Evolutionary conservation across 2,888 invertebrate species (phyloP).

Genomic region (Cartodere bifasciata): DNA sequence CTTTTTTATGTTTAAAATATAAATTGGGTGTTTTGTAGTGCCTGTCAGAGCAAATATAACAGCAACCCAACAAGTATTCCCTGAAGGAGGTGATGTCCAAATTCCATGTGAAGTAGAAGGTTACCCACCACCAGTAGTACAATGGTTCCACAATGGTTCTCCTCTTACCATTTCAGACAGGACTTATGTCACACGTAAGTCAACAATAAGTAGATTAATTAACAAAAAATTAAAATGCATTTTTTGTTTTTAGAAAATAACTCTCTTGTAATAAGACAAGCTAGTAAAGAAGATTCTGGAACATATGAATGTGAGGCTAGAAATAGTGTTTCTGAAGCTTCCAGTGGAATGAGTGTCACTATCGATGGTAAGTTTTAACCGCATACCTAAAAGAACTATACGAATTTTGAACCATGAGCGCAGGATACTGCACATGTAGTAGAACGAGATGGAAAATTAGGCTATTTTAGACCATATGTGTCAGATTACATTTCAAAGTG

Average conservation of each 20-base stretch:
- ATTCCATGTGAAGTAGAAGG: slow-evolving; percentile 68
- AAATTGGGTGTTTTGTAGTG: no score
- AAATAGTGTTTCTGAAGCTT: slow-evolving; percentile 57
- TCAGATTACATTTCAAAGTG: no score
- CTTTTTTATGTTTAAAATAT: no score
- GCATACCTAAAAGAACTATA: no score
- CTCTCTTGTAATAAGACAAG: slow-evolving; percentile 53
- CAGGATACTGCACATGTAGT: no score
- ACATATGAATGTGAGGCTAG: slow-evolving; percentile 71
- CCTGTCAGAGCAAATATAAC: slow-evolving; percentile 55
- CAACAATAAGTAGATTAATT: slow-evolving; percentile 36
- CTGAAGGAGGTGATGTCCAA: slow-evolving; percentile 53
- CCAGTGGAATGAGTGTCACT: slow-evolving; percentile 50
- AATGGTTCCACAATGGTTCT: slow-evolving; percentile 69
- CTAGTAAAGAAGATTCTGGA: slow-evolving; percentile 59
- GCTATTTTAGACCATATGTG: no score
- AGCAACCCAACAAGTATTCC: slow-evolving; percentile 42
- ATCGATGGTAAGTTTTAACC: slow-evolving; percentile 56
- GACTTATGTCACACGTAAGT: slow-evolving; percentile 37
- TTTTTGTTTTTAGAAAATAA: slow-evolving; percentile 42
- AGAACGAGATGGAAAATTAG: no score
- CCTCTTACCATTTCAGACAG: slow-evolving; percentile 43
- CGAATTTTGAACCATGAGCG: no score
- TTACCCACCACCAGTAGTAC: slow-evolving; percentile 59
- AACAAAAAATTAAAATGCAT: slow-evolving; percentile 3